Evolutionary conservation across 1,140 invertebrate species (phyloP).

Genomic region (Drosophila pectinifera): DNA sequence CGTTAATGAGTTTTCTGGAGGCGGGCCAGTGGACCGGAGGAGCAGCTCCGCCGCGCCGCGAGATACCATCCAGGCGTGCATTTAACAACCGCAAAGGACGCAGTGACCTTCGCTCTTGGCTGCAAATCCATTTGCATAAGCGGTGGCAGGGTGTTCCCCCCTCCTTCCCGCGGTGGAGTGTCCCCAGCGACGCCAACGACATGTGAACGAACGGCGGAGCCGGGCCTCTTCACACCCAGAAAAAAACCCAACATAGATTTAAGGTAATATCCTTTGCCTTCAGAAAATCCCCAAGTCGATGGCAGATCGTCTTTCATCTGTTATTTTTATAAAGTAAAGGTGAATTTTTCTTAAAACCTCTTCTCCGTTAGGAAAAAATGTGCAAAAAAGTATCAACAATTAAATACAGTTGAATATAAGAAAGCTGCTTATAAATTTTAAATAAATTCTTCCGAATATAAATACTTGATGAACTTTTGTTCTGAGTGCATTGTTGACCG

Average conservation of each 20-base stretch:
- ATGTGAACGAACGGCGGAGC: slow-evolving; percentile 23
- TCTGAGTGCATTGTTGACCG: slow-evolving; percentile 23
- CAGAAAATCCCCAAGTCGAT: not conserved
- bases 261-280: not conserved
- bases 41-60: not conserved
- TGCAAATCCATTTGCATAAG: slow-evolving; percentile 79
- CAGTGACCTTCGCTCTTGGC: slow-evolving; percentile 78
- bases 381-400: too few relatives aligned
- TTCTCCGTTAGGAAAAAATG: too few relatives aligned
- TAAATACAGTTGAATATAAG: too few relatives aligned
- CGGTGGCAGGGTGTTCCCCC: slow-evolving; percentile 10
- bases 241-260: not conserved
- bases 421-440: too few relatives aligned
- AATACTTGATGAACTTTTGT: not conserved
- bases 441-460: too few relatives aligned
- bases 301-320: rapidly evolving
- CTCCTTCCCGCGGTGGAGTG: slow-evolving; percentile 5
- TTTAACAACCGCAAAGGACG: slow-evolving; percentile 64
- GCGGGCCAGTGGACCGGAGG: slow-evolving; percentile 19
- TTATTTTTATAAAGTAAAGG: not conserved
- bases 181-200: slow-evolving; percentile 26
- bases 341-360: too few relatives aligned
- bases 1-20: slow-evolving; percentile 73
- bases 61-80: slow-evolving; percentile 48
- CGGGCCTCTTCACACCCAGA: not conserved